Conservation (phyloP, 2,797 vertebrate genomes). For the Gymnothorax javanicus region DNA sequence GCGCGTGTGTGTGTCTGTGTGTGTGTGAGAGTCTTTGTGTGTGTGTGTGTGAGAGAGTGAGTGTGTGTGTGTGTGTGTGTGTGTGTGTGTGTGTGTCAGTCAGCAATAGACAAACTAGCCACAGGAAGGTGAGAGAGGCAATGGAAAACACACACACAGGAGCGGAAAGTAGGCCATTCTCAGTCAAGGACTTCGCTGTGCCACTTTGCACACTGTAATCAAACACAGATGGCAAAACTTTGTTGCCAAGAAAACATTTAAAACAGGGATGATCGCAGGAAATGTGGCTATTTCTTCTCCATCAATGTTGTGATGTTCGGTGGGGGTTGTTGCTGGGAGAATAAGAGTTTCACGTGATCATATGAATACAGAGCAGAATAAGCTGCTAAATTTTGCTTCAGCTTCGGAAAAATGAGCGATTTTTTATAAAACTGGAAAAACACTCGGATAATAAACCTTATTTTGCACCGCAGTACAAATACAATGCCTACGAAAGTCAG, state of each 20-base stretch:
- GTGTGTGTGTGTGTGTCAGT: not conserved
- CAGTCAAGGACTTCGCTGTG: not conserved
- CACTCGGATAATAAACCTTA: not conserved
- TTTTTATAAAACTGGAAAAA: not conserved
- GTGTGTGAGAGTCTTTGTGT: too few species aligned
- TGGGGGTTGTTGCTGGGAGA: not conserved
- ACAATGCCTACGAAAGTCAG: not conserved
- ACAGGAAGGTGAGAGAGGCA: not conserved
- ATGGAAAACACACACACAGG: slow-evolving; percentile 7
- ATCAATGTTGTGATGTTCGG: not conserved
- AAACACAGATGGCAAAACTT: not conserved
- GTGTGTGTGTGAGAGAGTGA: not conserved
- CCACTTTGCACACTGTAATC: slow-evolving; percentile 4
- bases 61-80: not conserved
- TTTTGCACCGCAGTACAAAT: not conserved
- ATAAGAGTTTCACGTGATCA: not conserved
- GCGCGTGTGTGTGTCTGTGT: not conserved
- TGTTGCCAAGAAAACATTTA: not conserved
- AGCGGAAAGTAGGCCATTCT: not conserved
- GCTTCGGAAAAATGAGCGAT: not conserved
- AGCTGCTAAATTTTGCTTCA: not conserved
- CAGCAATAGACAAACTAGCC: not conserved
- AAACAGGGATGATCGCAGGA: not conserved
- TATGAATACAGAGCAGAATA: not conserved
- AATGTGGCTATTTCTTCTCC: not conserved